phyloP scores from a whole-genome alignment of 1,140 invertebrate genomes.

The Melipona quadrifasciata region DNA sequence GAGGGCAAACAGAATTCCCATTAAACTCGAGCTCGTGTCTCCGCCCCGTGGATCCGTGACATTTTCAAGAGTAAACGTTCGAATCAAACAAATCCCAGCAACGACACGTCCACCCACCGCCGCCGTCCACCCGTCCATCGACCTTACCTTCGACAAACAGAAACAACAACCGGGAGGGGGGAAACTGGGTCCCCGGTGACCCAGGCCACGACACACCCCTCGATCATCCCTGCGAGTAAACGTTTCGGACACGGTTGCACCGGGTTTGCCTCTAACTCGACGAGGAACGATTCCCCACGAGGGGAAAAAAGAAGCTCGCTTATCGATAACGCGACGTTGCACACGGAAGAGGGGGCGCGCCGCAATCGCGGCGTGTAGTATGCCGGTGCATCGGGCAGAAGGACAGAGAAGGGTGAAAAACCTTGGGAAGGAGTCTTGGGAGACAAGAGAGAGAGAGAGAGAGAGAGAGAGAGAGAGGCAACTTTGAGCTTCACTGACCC shows the following conservation, averaged over 20 bases:
- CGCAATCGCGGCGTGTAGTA: not conserved
- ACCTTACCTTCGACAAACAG: constrained; percentile 32
- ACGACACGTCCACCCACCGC: constrained; percentile 7
- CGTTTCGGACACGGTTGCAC: not conserved
- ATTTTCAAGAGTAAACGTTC: constrained; percentile 6
- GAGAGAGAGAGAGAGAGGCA: not conserved
- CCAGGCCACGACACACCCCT: too few relatives aligned
- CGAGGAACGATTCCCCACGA: constrained; percentile 21
- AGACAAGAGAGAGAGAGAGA: not conserved
- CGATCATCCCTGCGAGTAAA: constrained; percentile 14
- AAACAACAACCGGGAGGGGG: constrained; percentile 1
- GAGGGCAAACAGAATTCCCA: not conserved
- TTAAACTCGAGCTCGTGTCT: not conserved
- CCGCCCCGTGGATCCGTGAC: too few relatives aligned
- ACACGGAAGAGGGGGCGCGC: not conserved
- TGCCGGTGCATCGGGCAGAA: not conserved
- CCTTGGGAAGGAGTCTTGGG: not conserved
- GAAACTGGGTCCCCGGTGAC: not conserved
- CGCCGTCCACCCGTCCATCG: too few relatives aligned
- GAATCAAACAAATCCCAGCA: constrained; percentile 17
- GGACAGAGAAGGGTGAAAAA: too few relatives aligned
- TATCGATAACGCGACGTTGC: constrained; percentile 28
- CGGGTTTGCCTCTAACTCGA: not conserved
- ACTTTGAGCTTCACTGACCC: constrained; percentile 76
- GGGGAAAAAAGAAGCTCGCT: not conserved